Percentiles rank a stretch among this genome's conserved stretches.
phyloP scores from a whole-genome alignment of 2,113 vertebrate genomes.

The Leptobrachium leishanense region DNA sequence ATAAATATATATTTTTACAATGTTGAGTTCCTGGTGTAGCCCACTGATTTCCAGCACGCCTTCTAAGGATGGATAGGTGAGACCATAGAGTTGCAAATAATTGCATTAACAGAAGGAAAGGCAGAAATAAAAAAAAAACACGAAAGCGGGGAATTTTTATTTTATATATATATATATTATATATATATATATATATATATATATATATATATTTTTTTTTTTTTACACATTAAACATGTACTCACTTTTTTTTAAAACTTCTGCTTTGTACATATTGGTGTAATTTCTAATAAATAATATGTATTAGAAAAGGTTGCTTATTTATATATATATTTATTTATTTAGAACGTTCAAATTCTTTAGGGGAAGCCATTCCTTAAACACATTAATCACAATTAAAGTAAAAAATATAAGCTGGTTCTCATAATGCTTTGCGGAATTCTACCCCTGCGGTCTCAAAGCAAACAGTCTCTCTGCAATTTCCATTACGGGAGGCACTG shows the following conservation, averaged over 20 bases:
- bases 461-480: slow-evolving; percentile 35
- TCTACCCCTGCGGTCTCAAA: slow-evolving; percentile 34
- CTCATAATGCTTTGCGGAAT: slow-evolving; percentile 37
- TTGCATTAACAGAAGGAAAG: too few relatives aligned
- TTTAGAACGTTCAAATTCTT: not conserved
- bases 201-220: not conserved
- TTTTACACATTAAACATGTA: not conserved
- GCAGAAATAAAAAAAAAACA: too few relatives aligned
- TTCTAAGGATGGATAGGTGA: too few relatives aligned
- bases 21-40: too few relatives aligned
- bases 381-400: slow-evolving; percentile 38
- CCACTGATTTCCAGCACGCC: too few relatives aligned
- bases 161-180: too few relatives aligned
- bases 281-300: slow-evolving; percentile 25
- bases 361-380: too few relatives aligned
- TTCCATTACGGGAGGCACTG: slow-evolving; percentile 24
- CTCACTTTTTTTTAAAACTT: slow-evolving; percentile 3
- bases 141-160: too few relatives aligned
- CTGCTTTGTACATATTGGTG: too few relatives aligned
- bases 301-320: not conserved
- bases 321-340: not conserved
- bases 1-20: too few relatives aligned
- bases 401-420: slow-evolving; percentile 39
- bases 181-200: not conserved
- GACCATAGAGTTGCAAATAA: too few relatives aligned